Evolutionary conservation across 2,797 vertebrate species (phyloP), one percentile per base, ranked within the genome.

Genomic region (Cephalopachus bancanus): DNA sequence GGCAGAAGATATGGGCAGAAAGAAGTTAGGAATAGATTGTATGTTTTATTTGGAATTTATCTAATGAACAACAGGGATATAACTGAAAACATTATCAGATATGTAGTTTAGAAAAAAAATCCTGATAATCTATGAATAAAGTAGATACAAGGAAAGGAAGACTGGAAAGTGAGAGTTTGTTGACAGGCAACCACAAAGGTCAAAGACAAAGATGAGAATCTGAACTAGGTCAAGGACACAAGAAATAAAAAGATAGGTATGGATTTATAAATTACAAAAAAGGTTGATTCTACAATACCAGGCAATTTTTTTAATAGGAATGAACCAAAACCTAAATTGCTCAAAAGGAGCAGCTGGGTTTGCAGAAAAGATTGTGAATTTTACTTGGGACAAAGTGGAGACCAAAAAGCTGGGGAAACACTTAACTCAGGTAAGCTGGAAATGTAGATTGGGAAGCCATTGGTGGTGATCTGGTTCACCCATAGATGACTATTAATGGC

Each of bases 251-350:
- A 71, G 12, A 33, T 16, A 3, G 62, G 10, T 59, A 53, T 55
- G 4, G 20, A 95, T 93, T 76, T 51, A 94, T 78, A 30, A 88
- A 78, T 83, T 86, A 60, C 26, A 78, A 53, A 84, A 14, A 62
- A 71, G 28, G 24, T 37, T 9, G 5, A 28, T 26, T 92, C 65
- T 80, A 9, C 3, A 92, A 81, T 20, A n/a, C 26, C 30, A 15
- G 30, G n/a, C 9, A 12, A 81, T 19, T 30, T 26, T 81, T 76
- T 44, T 49, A 19, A 33, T 22, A 83, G 11, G 53, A 89, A 10
- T 76, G 12, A 92, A 28, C 37, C 28, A n/a, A 49, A 53, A 86
- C 26, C 8, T 3, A 64, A 37, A 6, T 76, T 74, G 53, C 71
- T 86, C 75, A 91, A 76, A 1, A 84, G 28, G 80, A 87, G 17